A percentile compares a stretch with the other conserved stretches of the same genome.
These are phyloP conservation scores for Nyctibius grandis DNA, from an alignment of 2,797 vertebrate genomes.

Conservation along the genomic window DNA sequence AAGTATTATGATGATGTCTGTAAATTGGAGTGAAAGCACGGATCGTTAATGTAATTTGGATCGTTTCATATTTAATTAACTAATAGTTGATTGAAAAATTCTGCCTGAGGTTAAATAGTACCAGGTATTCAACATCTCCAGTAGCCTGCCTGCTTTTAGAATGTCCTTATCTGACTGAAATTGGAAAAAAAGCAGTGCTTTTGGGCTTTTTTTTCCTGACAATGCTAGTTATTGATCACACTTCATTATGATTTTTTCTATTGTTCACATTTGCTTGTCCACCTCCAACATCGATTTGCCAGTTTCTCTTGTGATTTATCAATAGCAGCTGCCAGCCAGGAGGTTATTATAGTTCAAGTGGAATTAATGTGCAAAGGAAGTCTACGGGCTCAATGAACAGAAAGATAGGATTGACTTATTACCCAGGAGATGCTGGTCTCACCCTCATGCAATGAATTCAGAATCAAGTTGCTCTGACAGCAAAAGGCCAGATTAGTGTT, in stretches of 20 bases:
- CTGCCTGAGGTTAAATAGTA: neutral
- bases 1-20: neutral
- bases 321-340: neutral
- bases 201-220: neutral
- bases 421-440: constrained; percentile 16
- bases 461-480: constrained; percentile 48
- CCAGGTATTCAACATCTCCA: neutral
- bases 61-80: constrained; percentile 45
- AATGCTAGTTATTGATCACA: neutral
- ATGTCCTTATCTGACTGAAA: neutral
- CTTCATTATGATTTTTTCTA: constrained; percentile 16
- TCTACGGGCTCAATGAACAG: constrained; percentile 38
- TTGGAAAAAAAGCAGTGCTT: neutral
- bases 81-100: constrained; percentile 18
- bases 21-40: neutral
- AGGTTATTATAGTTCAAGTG: constrained; percentile 47
- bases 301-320: constrained; percentile 35
- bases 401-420: constrained; percentile 50
- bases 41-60: neutral
- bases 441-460: neutral
- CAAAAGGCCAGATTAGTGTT: constrained; percentile 40
- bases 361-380: constrained; percentile 45
- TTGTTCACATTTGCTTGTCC: constrained; percentile 6
- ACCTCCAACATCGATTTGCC: neutral
- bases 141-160: neutral